Evolutionary conservation across 2,113 vertebrate species (phyloP).

Genomic region (Oophaga pumilio): DNA sequence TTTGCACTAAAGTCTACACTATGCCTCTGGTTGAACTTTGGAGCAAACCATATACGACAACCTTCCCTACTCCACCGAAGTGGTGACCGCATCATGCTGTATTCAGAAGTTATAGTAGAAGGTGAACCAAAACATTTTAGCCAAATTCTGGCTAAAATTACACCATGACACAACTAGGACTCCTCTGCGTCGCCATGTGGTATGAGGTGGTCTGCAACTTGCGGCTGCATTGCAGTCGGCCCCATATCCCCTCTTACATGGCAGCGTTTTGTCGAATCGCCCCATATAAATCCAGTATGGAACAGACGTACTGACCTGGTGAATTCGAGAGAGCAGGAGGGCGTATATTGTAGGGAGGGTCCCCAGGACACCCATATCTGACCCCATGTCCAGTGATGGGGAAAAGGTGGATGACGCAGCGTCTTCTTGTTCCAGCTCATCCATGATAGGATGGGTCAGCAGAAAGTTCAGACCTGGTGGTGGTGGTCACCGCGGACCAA

Average conservation of each 20-base stretch:
- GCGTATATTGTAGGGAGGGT: slow-evolving; percentile 35
- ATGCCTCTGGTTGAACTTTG: too few species aligned
- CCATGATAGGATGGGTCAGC: neutral
- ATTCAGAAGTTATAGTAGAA: too few species aligned
- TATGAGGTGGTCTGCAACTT: too few species aligned
- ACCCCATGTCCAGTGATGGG: neutral
- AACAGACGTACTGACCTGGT: slow-evolving; percentile 44
- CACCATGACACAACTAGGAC: too few species aligned
- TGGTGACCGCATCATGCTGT: too few species aligned
- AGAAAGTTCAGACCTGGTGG: neutral
- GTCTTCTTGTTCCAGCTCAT: slow-evolving; percentile 39
- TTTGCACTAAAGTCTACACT: too few species aligned
- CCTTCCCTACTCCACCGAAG: too few species aligned
- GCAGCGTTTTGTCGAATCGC: neutral
- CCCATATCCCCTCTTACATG: neutral
- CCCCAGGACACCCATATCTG: slow-evolving; percentile 9
- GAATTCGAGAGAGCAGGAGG: slow-evolving; percentile 2
- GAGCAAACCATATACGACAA: too few species aligned
- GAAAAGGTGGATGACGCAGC: slow-evolving; percentile 14
- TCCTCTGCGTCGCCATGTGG: too few species aligned
- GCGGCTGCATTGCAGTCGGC: neutral
- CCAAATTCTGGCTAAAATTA: too few species aligned
- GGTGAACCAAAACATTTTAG: too few species aligned
- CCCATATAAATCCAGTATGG: neutral
- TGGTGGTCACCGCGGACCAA: slow-evolving; percentile 8